Evolutionary conservation across 2,113 vertebrate species (phyloP), one percentile per base, ranked within the genome.

Genomic region (Argyrosomus japonicus): DNA sequence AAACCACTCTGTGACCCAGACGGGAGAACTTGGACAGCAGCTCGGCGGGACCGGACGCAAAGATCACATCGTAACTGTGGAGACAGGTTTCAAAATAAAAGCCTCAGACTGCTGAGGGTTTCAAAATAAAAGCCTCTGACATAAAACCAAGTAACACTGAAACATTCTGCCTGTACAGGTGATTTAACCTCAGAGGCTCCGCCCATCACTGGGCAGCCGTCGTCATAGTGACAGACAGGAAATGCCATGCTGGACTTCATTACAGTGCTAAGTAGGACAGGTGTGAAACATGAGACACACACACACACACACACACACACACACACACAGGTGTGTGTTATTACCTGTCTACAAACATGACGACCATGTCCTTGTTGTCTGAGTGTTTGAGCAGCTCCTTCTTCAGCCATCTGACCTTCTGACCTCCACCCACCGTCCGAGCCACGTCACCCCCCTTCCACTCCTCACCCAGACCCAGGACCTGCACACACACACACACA

Each of bases 341-440:
- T 36, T 47, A 47, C 45, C 45, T 47, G 45, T 47, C 45, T 14
- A 47, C 97, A 50, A 98, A 97, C 92, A 98, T 91, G 89, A 97
- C 43, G 4, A 97, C 83, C 80, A 94, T 79, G 61, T 97, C 94
- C 12, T 92, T 81, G 5, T 84, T 86, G 17, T 93, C 91, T 0
- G 90, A 87, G 1, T 96, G 88, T 68, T 95, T 96, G 57, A 95
- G 92, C 85, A 97, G 96, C 83, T 97, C 97, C 9, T 93, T 94
- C 89, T 96, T 97, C 75, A 97, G 77, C 97, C 97, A 97, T n/a
- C 97, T 91, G 21, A 98, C 97, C 86, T 98, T 98, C 95, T 98
- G 97, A 10, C 97, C 97, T 56, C 97, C 97, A 0, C 97, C 97
- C 0, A 98, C 96, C 0, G 97, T 97, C 12, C 95, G 88, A 3